Evolutionary conservation across 2,888 invertebrate genomes (phyloP).

Genomic region (Dioctria rufipes): DNA sequence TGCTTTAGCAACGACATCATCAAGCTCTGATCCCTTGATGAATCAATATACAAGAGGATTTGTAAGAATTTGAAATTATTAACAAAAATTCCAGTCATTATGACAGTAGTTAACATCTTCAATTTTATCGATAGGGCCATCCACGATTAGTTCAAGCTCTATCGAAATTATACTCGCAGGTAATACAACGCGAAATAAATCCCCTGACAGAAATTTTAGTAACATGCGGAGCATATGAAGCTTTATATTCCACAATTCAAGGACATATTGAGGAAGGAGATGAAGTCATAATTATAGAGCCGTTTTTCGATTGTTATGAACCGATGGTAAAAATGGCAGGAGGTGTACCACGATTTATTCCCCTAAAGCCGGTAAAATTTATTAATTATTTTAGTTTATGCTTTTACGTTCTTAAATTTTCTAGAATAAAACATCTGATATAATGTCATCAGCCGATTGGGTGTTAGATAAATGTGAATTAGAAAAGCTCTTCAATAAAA

Average conservation of each 20-base stretch:
- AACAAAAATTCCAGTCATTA: no score
- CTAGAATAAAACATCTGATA: slow-evolving; percentile 5
- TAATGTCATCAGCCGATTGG: slow-evolving; percentile 86
- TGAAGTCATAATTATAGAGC: slow-evolving; percentile 97
- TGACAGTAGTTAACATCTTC: not conserved
- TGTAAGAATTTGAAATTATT: slow-evolving; percentile 75
- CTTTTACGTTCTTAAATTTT: not conserved
- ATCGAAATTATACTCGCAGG: slow-evolving; percentile 86
- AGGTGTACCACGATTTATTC: slow-evolving; percentile 88
- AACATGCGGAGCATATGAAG: slow-evolving; percentile 95
- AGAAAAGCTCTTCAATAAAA: slow-evolving; percentile 83
- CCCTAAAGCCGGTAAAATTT: slow-evolving; percentile 82
- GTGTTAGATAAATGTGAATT: slow-evolving; percentile 87
- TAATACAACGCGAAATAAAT: slow-evolving; percentile 84
- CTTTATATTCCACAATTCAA: slow-evolving; percentile 88
- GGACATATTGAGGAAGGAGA: slow-evolving; percentile 89
- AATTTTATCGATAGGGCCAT: slow-evolving; percentile 80
- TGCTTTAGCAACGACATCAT: slow-evolving; percentile 79
- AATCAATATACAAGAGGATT: slow-evolving; percentile 96
- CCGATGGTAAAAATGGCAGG: slow-evolving; percentile 93
- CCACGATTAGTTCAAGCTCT: slow-evolving; percentile 89
- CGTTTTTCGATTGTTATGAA: slow-evolving; percentile 98
- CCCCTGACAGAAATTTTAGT: slow-evolving; percentile 89
- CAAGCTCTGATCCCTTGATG: slow-evolving; percentile 80
- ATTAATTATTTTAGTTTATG: slow-evolving; percentile 62